phyloP scores from a whole-genome alignment of 1,140 invertebrate genomes.

The Ptiloglossa arizonensis region DNA sequence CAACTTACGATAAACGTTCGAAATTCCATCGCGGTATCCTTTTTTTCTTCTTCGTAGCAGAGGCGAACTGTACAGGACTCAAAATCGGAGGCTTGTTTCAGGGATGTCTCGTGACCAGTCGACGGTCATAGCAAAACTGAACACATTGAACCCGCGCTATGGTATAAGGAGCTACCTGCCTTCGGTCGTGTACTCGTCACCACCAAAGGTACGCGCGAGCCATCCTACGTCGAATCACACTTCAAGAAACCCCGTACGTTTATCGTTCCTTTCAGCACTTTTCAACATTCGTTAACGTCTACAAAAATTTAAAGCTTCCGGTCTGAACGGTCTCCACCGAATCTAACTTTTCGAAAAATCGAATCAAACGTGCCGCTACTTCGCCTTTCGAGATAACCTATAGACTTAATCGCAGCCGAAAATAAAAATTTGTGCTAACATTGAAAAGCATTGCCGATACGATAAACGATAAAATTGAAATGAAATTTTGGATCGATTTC shows the following conservation, averaged over 20 bases:
- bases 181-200: slow-evolving; percentile 67
- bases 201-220: slow-evolving; percentile 29
- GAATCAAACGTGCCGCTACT: too few species aligned
- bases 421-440: too few species aligned
- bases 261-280: too few species aligned
- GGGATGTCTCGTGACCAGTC: slow-evolving; percentile 67
- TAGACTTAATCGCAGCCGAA: not conserved
- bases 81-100: slow-evolving; percentile 21
- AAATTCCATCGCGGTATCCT: slow-evolving; percentile 72
- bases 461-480: too few species aligned
- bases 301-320: not conserved
- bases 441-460: too few species aligned
- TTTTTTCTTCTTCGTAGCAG: slow-evolving; percentile 5
- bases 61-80: slow-evolving; percentile 20
- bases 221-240: slow-evolving; percentile 4
- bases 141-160: slow-evolving; percentile 69
- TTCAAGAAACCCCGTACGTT: not conserved
- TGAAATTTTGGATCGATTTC: too few species aligned
- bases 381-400: too few species aligned
- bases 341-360: too few species aligned
- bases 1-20: slow-evolving; percentile 76
- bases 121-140: slow-evolving; percentile 80
- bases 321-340: too few species aligned
- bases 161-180: slow-evolving; percentile 69
- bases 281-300: not conserved